Conservation (phyloP, 2,797 vertebrate genomes). For the Ptychadena robeensis region DNA sequence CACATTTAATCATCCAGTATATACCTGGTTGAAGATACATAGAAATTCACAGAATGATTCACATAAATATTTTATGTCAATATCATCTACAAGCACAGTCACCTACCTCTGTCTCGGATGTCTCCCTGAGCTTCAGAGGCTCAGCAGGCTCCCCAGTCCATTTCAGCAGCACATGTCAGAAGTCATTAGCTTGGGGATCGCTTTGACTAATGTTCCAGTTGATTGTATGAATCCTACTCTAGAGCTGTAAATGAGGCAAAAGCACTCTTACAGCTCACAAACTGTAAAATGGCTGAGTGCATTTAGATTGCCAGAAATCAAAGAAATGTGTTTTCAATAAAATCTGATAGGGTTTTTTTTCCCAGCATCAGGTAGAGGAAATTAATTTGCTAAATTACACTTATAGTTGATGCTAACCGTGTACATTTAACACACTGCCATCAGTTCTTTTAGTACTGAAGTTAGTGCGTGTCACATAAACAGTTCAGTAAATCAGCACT, state of each 20-base stretch:
- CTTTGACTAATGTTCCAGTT: conserved; percentile 90
- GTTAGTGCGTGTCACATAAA: not conserved
- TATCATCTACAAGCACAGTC: conserved; percentile 63
- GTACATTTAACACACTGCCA: not conserved
- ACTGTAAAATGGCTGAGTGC: conserved; percentile 77
- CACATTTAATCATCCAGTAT: conserved; percentile 6
- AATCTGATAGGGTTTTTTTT: conserved; percentile 69
- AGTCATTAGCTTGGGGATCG: conserved; percentile 83
- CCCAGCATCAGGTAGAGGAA: conserved; percentile 57
- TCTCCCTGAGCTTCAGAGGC: conserved; percentile 74
- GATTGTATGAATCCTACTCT: conserved; percentile 86
- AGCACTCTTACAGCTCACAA: conserved; percentile 83
- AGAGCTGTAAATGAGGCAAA: conserved; percentile 81
- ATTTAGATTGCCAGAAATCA: conserved; percentile 77
- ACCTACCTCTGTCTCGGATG: conserved; percentile 67
- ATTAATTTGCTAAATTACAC: conserved; percentile 44
- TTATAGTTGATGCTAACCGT: not conserved
- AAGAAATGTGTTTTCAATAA: conserved; percentile 75
- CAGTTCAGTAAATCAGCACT: not conserved
- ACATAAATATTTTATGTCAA: conserved; percentile 50
- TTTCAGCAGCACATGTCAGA: conserved; percentile 84
- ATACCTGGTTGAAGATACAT: not conserved
- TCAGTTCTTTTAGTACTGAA: not conserved
- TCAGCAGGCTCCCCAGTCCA: conserved; percentile 76
- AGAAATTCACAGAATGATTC: not conserved